A percentile compares a stretch with the other conserved stretches of the same genome.
phyloP scores from a whole-genome alignment of 2,888 invertebrate species.

The Hartigia nigra region DNA sequence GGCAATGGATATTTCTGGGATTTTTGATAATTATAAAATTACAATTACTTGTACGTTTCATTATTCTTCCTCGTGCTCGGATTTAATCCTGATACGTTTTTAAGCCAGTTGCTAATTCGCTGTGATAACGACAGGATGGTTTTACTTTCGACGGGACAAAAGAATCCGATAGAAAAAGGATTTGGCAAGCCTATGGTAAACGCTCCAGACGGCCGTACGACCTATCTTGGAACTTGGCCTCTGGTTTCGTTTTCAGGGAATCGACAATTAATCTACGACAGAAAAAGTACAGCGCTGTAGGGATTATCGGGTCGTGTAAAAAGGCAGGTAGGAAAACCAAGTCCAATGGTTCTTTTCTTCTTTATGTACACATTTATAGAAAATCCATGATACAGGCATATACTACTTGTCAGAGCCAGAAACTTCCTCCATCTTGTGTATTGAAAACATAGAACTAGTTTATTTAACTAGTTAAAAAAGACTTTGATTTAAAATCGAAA shows the following conservation, averaged over 20 bases:
- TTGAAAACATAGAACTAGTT: not conserved
- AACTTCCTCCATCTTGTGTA: not conserved
- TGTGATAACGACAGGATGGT: not conserved
- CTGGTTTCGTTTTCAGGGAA: not conserved
- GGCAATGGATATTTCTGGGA: not conserved
- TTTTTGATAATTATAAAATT: not conserved
- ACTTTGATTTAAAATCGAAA: not conserved
- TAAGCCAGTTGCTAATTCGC: not conserved
- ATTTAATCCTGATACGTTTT: not conserved
- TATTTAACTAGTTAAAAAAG: not conserved
- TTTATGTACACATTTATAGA: not conserved
- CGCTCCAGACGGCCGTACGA: not conserved
- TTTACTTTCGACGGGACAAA: not conserved
- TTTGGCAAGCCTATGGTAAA: not conserved
- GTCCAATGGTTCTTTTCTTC: not conserved
- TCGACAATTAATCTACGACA: not conserved
- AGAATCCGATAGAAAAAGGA: not conserved
- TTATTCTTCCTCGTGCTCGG: not conserved
- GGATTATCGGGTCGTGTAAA: not conserved
- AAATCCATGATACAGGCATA: not conserved
- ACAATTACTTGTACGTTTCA: not conserved
- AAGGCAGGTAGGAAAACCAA: not conserved
- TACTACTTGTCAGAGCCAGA: not conserved
- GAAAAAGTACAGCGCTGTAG: not conserved
- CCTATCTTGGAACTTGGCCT: not conserved